phyloP scores from a whole-genome alignment of 2,888 invertebrate species.

The Agrilus mali region DNA sequence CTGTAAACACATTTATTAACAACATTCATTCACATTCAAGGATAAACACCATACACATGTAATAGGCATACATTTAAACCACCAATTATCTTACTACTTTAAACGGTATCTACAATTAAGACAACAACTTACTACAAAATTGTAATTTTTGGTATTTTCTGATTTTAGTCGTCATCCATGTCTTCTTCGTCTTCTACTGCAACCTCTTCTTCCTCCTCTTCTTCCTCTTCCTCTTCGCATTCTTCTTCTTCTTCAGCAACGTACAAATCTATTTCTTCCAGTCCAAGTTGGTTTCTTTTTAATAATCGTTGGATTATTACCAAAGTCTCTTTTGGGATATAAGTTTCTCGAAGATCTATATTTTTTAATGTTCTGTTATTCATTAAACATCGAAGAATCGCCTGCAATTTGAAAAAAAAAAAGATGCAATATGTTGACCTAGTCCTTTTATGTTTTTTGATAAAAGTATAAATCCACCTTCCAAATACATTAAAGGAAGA shows the following conservation, averaged over 20 bases:
- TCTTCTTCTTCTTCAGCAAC: conserved; percentile 8
- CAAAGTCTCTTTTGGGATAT: conserved; percentile 37
- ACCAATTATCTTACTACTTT: no score
- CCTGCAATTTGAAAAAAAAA: not conserved
- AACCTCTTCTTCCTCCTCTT: conserved; percentile 3
- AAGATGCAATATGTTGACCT: no score
- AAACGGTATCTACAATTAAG: no score
- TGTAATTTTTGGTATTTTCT: not conserved
- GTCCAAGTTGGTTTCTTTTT: conserved; percentile 30
- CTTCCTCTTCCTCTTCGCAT: conserved; percentile 9
- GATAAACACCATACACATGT: no score
- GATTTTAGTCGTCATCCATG: conserved; percentile 1
- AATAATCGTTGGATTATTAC: conserved; percentile 36
- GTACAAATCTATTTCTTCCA: conserved; percentile 11
- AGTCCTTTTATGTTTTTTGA: no score
- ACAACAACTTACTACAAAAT: no score
- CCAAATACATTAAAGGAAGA: no score
- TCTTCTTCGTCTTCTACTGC: conserved; percentile 6
- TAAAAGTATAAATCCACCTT: no score
- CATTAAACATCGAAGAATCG: conserved; percentile 9
- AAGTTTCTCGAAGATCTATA: conserved; percentile 29
- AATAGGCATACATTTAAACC: no score
- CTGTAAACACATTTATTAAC: no score
- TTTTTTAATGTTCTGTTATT: conserved; percentile 22
- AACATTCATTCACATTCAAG: no score